phyloP scores from a whole-genome alignment of 1,140 invertebrate species.

The Mycetomoellerius zeteki region DNA sequence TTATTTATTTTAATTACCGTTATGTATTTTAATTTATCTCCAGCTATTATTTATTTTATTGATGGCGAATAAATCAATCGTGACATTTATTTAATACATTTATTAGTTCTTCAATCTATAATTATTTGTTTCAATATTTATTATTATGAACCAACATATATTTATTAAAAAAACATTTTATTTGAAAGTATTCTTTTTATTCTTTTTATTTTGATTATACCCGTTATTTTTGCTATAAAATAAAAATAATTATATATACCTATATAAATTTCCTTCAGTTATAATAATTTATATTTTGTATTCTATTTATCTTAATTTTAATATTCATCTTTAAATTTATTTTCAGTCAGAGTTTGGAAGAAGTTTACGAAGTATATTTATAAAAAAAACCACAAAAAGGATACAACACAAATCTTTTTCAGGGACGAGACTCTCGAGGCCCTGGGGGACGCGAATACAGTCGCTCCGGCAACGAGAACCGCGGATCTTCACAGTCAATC shows the following conservation, averaged over 20 bases:
- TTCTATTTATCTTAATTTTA: neutral
- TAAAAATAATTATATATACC: neutral
- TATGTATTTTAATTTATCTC: neutral
- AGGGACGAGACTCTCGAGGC: constrained; percentile 98
- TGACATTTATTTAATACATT: neutral
- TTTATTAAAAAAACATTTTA: neutral
- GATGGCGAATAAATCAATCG: neutral
- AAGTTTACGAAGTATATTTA: constrained; percentile 9
- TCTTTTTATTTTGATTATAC: too few relatives aligned
- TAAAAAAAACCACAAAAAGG: neutral
- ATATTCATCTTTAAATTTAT: constrained; percentile 7
- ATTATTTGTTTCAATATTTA: constrained; percentile 16
- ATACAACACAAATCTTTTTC: constrained; percentile 73
- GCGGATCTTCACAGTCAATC: constrained; percentile 96
- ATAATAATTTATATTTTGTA: neutral
- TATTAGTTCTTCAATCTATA: neutral
- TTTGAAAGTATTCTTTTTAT: neutral
- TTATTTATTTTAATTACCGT: constrained; percentile 13
- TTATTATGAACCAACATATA: neutral
- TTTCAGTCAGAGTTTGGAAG: neutral
- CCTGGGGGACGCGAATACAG: constrained; percentile 96
- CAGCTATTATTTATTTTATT: neutral
- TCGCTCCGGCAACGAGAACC: constrained; percentile 96
- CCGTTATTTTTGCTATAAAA: neutral
- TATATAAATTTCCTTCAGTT: neutral